Percentiles rank a stretch among this genome's conserved stretches.
Evolutionary conservation across 2,113 vertebrate species (phyloP).

Genomic region (Anser brachyrhynchus): DNA sequence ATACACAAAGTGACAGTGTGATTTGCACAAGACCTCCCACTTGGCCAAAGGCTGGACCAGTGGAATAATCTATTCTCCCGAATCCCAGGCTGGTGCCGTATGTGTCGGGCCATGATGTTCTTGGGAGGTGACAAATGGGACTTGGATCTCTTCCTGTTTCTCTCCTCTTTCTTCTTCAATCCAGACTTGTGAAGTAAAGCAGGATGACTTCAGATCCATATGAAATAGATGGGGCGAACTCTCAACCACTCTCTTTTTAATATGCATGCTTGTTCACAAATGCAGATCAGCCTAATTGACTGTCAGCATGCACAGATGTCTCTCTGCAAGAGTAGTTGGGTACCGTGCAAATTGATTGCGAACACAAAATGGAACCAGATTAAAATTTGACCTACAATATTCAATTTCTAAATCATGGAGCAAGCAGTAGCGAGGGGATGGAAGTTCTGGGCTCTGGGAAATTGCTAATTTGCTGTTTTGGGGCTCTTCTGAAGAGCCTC

Average conservation of each 20-base stretch:
- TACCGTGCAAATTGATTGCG: background rate
- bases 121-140: background rate
- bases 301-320: slow-evolving; percentile 25
- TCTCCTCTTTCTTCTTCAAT: background rate
- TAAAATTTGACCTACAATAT: slow-evolving; percentile 12
- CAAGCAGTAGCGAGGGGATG: background rate
- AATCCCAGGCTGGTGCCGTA: background rate
- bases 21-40: background rate
- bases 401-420: background rate
- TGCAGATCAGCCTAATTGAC: slow-evolving; percentile 47
- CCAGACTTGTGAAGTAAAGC: background rate
- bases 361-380: slow-evolving; percentile 22
- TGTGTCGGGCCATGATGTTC: background rate
- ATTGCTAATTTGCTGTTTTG: background rate
- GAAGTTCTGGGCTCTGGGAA: background rate
- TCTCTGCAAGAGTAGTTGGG: background rate
- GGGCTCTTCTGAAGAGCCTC: background rate
- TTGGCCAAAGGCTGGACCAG: background rate
- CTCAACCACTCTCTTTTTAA: background rate
- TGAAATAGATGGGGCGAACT: background rate
- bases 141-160: background rate
- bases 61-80: background rate
- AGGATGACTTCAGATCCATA: background rate
- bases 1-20: background rate
- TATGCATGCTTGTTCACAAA: background rate